Evolutionary conservation across 2,888 invertebrate species (phyloP).

Genomic region (Ochropacha duplaris): DNA sequence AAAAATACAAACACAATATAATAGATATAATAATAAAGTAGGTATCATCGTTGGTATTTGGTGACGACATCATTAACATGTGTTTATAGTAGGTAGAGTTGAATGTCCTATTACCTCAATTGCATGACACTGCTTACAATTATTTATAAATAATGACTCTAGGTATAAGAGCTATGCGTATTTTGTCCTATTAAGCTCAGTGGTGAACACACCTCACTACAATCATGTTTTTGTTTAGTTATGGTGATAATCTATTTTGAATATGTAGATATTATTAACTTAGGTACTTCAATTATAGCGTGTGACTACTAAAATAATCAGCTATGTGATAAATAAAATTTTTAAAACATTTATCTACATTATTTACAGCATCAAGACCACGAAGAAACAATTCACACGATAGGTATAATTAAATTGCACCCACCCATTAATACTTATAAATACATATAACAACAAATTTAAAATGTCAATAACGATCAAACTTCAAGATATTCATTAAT

Average conservation of each 20-base stretch:
- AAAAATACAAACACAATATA: conserved; percentile 10
- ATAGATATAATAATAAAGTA: neutral
- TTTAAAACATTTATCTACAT: neutral
- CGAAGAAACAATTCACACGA: neutral
- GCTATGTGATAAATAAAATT: neutral
- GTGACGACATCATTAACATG: neutral
- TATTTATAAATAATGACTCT: neutral
- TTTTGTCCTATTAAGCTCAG: neutral
- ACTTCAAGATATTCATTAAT: conserved; percentile 9
- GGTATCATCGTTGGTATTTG: conserved; percentile 1
- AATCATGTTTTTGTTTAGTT: neutral
- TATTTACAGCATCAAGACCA: neutral
- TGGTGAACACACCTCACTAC: neutral
- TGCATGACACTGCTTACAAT: neutral
- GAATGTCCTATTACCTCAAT: conserved; percentile 1
- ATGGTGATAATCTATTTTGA: neutral
- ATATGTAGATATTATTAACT: neutral
- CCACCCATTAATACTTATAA: neutral
- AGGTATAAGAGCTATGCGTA: neutral
- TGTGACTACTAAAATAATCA: neutral
- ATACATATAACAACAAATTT: neutral
- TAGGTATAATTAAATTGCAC: conserved; percentile 4
- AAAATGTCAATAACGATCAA: conserved; percentile 6
- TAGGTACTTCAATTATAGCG: neutral
- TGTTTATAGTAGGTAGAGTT: neutral